phyloP scores from a whole-genome alignment of 2,113 vertebrate genomes.

The Cettia cetti region DNA sequence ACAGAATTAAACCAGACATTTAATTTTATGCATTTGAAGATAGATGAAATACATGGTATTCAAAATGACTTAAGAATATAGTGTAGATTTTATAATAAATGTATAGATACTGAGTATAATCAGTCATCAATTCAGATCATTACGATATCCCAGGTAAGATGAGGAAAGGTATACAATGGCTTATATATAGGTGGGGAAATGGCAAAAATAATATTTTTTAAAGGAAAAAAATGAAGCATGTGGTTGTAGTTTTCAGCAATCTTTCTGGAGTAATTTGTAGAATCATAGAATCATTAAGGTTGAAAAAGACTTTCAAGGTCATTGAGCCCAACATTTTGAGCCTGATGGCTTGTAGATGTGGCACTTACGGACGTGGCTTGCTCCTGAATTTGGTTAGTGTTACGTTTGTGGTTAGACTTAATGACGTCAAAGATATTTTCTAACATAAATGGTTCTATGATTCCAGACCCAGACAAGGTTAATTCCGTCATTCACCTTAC shows the following conservation, averaged over 20 bases:
- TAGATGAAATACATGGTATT: neutral
- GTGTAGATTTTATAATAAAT: neutral
- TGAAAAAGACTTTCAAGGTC: neutral
- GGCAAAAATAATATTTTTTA: neutral
- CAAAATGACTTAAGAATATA: neutral
- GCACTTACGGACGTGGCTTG: neutral
- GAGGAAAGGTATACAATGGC: neutral
- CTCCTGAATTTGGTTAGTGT: neutral
- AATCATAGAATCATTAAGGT: neutral
- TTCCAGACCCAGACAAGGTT: neutral
- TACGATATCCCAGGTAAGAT: neutral
- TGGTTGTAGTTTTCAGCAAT: neutral
- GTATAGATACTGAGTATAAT: neutral
- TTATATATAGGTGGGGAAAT: neutral
- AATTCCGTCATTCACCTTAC: neutral
- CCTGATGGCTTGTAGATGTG: neutral
- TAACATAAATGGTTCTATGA: neutral
- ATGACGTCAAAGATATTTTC: neutral
- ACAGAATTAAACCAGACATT: neutral
- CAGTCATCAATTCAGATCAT: neutral
- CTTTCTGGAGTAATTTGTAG: neutral
- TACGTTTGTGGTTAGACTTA: fast-evolving
- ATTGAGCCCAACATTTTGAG: neutral
- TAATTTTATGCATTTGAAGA: neutral
- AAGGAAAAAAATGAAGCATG: neutral